Evolutionary conservation across 2,797 vertebrate genomes (phyloP).

Genomic region (Scarus forsteni): DNA sequence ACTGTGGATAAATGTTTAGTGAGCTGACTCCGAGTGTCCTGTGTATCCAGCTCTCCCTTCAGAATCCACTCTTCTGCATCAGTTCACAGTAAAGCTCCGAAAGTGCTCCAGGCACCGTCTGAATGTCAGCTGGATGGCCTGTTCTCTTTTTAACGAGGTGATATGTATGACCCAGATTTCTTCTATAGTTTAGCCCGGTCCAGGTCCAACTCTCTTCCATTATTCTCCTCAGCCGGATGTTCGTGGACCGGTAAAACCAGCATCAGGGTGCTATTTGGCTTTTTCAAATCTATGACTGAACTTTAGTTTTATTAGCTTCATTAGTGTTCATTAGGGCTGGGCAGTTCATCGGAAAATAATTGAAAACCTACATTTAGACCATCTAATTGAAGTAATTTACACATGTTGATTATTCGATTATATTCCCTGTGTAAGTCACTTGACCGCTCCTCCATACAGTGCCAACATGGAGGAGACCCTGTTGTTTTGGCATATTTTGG

Average conservation of each 20-base stretch:
- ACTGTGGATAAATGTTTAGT: slow-evolving; percentile 50
- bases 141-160: slow-evolving; percentile 73
- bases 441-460: too few relatives aligned
- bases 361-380: too few relatives aligned
- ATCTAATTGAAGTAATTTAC: too few relatives aligned
- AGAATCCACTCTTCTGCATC: slow-evolving; percentile 77
- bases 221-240: slow-evolving; percentile 27
- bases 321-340: too few relatives aligned
- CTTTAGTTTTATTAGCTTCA: too few relatives aligned
- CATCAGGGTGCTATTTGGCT: slow-evolving; percentile 4
- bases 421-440: too few relatives aligned
- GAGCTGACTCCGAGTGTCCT: slow-evolving; percentile 60
- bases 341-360: too few relatives aligned
- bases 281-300: slow-evolving; percentile 1
- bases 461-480: too few relatives aligned
- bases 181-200: slow-evolving; percentile 50
- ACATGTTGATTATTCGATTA: too few relatives aligned
- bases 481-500: too few relatives aligned
- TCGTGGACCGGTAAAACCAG: slow-evolving; percentile 16
- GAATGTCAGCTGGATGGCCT: slow-evolving; percentile 78
- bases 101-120: slow-evolving; percentile 65
- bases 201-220: slow-evolving; percentile 35
- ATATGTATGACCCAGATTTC: slow-evolving; percentile 74
- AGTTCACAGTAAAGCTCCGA: slow-evolving; percentile 73
- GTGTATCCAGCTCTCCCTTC: slow-evolving; percentile 55